Percentiles rank a stretch among this genome's conserved stretches.
Evolutionary conservation across 2,113 vertebrate species (phyloP).

Genomic region (Sinocyclocheilus rhinocerous): DNA sequence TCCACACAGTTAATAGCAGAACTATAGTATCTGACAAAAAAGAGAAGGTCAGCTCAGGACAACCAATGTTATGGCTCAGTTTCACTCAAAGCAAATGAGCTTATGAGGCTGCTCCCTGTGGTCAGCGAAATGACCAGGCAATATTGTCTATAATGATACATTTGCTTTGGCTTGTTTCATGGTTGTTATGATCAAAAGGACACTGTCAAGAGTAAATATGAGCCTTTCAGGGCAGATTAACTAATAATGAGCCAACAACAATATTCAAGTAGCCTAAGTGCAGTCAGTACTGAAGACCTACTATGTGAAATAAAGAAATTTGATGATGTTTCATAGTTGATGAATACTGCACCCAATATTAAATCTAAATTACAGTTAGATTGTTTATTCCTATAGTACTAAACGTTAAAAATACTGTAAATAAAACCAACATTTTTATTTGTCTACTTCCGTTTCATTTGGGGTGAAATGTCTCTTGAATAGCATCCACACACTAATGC

Average conservation of each 20-base stretch:
- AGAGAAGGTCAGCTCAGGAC: conserved; percentile 7
- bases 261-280: background rate
- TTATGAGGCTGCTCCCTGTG: conserved; percentile 8
- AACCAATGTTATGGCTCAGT: background rate
- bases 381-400: background rate
- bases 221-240: background rate
- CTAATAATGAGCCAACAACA: no score
- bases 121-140: background rate
- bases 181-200: conserved; percentile 25
- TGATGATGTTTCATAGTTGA: background rate
- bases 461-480: background rate
- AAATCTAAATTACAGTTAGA: background rate
- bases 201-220: background rate
- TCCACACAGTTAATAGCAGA: background rate
- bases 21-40: background rate
- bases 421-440: background rate
- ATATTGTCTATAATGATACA: conserved; percentile 4
- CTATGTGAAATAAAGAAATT: no score
- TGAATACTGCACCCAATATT: background rate
- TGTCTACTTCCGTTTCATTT: background rate
- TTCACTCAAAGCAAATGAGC: conserved; percentile 21
- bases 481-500: background rate
- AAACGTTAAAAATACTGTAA: background rate
- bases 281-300: background rate
- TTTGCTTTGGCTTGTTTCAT: conserved; percentile 1